These are phyloP conservation scores for Melanostoma scalare DNA, from an alignment of 2,888 invertebrate species.

Conservation along the genomic window DNA sequence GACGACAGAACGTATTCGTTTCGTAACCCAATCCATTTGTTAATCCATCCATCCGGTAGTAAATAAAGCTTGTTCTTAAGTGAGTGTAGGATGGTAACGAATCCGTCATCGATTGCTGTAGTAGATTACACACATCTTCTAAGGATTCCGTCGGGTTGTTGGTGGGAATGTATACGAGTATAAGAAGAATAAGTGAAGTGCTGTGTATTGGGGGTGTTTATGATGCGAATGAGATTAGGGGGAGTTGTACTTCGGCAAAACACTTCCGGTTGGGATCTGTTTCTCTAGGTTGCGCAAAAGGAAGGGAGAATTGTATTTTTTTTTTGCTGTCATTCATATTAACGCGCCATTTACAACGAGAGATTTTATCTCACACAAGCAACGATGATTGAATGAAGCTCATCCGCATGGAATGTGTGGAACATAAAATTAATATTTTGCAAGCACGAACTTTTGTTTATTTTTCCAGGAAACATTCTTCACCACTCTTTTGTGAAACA, in stretches of 20 bases:
- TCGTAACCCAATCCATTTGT: constrained; percentile 58
- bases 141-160: constrained; percentile 44
- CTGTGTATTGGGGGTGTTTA: neutral
- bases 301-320: too few species aligned
- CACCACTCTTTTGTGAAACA: too few species aligned
- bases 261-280: constrained; percentile 42
- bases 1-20: neutral
- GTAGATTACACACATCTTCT: constrained; percentile 57
- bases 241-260: constrained; percentile 2
- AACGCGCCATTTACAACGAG: too few species aligned
- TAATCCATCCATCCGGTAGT: constrained; percentile 36
- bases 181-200: constrained; percentile 11
- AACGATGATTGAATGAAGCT: too few species aligned
- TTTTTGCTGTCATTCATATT: too few species aligned
- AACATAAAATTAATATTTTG: too few species aligned
- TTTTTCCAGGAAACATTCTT: too few species aligned
- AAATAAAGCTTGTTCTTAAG: constrained; percentile 28
- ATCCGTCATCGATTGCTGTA: constrained; percentile 52
- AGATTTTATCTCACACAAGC: too few species aligned
- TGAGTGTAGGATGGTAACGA: constrained; percentile 35
- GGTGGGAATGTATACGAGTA: constrained; percentile 3
- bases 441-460: too few species aligned
- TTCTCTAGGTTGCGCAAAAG: neutral
- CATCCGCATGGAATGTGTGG: too few species aligned
- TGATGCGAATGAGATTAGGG: neutral